Base-by-base conservation (phyloP, 2,113 vertebrate genomes). In the Hippopotamus amphibius region DNA sequence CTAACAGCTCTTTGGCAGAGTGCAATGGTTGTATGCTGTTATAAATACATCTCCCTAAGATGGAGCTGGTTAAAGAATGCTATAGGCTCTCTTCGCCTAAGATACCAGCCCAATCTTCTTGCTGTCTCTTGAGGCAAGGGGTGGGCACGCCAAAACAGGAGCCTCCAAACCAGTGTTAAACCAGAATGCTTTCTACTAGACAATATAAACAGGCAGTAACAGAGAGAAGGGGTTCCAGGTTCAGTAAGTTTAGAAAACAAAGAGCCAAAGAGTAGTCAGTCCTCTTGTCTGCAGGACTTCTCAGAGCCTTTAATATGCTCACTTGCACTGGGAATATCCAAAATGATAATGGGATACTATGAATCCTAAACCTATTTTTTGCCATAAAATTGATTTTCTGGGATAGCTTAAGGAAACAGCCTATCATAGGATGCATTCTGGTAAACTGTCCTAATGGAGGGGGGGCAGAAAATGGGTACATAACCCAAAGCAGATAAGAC, bases 1-100 rank as follows among this genome's bases (percentile, higher is more conserved):
- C 88, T 57, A 91, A 81, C 76, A 89, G 88, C 72, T 95, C 86
- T 95, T 57, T 90, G 97, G 97, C 95, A 90, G 82, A 74, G 30
- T 0, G 30, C 59, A 59, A 14, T 6, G 43, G 82, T 5, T 65
- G 19, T 30, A 55, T 19, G 11, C 83, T 72, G 37, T 17, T 76
- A 13, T 53, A 87, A 95, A 92, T 50, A 14, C 21, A 37, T 33
- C 33, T 68, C 66, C 83, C 12, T 3, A 65, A 28, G 55, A 68
- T 1, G 11, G 46, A 82, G n/a, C 41, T 24, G 66, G 87, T n/a
- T 50, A 43, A 92, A 63, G 63, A 63, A 57, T 69, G 77, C 59
- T 33, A 15, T 13, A 92, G 14, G 6, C n/a, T 16, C 46, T 28
- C 59, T 14, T 88, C 5, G 26, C 41, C 85, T 43, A 77, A 28